phyloP scores from a whole-genome alignment of 2,888 invertebrate genomes.

The Diarsia brunnea region DNA sequence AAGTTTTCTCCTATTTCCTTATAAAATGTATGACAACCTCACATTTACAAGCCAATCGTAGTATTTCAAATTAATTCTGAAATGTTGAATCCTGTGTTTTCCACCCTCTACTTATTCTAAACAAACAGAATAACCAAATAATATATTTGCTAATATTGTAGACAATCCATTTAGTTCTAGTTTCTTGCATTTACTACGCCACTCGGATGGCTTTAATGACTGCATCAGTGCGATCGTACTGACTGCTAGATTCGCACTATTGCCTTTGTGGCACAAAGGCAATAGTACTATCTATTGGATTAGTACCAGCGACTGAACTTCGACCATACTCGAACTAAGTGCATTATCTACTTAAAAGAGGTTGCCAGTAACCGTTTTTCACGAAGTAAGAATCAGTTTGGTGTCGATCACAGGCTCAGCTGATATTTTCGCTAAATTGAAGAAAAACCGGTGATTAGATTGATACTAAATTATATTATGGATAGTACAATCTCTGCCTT shows the following conservation, averaged over 20 bases:
- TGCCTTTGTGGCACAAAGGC: constrained; percentile 16
- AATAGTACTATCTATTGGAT: constrained; percentile 13
- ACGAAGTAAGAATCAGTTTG: background rate
- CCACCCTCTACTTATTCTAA: background rate
- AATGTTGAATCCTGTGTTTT: background rate
- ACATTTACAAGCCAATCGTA: background rate
- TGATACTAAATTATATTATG: background rate
- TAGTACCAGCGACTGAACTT: background rate
- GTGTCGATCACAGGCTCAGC: background rate
- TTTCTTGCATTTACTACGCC: constrained; percentile 11
- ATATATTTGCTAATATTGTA: constrained; percentile 9
- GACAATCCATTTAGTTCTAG: constrained; percentile 9
- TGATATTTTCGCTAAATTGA: background rate
- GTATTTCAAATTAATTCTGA: background rate
- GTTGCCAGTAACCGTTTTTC: background rate
- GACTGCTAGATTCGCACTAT: background rate
- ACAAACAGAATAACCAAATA: constrained; percentile 18
- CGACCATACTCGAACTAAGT: background rate
- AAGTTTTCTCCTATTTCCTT: background rate
- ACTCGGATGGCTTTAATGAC: constrained; percentile 20
- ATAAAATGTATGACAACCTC: background rate
- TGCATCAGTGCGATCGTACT: constrained; percentile 29
- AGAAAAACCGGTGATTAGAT: background rate
- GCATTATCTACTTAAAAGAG: background rate
- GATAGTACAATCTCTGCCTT: background rate